Conservation (phyloP, 2,113 vertebrate species). For the Tragelaphus scriptus region DNA sequence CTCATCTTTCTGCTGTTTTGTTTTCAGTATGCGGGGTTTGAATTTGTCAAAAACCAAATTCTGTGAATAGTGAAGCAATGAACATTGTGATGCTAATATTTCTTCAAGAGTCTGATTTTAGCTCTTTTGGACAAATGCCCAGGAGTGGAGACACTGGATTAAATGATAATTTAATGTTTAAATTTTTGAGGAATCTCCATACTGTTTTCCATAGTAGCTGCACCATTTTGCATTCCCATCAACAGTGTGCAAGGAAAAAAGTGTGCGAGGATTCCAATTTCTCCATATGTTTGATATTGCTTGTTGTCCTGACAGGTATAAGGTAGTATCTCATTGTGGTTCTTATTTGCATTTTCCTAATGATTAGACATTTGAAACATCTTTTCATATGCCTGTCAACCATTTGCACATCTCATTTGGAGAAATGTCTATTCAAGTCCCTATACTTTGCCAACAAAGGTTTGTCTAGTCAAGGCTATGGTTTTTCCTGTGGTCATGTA, state of each 20-base stretch:
- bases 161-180: not conserved
- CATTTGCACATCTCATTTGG: not conserved
- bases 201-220: not conserved
- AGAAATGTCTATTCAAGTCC: not conserved
- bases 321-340: not conserved
- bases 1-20: not conserved
- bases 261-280: not conserved
- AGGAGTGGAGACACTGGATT: not conserved
- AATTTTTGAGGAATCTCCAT: not conserved
- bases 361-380: not conserved
- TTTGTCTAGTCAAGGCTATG: too few relatives aligned
- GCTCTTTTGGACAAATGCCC: not conserved
- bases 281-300: not conserved
- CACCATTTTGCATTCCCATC: not conserved
- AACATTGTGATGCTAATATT: not conserved
- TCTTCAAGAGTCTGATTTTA: not conserved
- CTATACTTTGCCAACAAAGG: not conserved
- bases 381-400: not conserved
- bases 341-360: conserved; percentile 1
- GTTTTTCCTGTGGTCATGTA: too few relatives aligned
- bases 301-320: not conserved
- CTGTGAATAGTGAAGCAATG: not conserved
- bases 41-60: not conserved
- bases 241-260: not conserved
- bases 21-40: not conserved